Evolutionary conservation across 2,113 vertebrate genomes (phyloP).

Genomic region (Leucopsar rothschildi): DNA sequence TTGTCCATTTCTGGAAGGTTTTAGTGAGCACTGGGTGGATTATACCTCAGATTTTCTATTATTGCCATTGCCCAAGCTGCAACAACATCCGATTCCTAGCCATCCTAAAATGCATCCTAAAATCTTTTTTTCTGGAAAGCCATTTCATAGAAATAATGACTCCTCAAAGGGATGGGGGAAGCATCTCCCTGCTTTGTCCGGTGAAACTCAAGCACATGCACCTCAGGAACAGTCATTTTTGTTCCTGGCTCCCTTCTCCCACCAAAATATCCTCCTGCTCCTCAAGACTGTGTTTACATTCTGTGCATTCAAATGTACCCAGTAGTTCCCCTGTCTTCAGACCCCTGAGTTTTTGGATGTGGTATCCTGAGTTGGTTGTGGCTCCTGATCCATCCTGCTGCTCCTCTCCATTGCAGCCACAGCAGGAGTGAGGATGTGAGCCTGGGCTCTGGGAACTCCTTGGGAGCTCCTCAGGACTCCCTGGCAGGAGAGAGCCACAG

Average conservation of each 20-base stretch:
- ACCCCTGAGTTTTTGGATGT: not conserved
- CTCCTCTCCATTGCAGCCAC: not conserved
- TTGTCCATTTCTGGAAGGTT: not conserved
- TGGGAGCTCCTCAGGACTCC: not conserved
- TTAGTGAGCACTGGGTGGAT: not conserved
- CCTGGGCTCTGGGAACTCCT: not conserved
- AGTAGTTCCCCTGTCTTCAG: not conserved
- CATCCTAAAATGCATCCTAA: not conserved
- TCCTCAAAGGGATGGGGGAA: not conserved
- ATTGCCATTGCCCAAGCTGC: not conserved
- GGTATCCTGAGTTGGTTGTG: fast-evolving
- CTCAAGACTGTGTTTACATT: not conserved
- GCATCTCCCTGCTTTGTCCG: not conserved
- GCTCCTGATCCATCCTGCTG: not conserved
- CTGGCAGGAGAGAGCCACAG: not conserved
- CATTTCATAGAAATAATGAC: not conserved
- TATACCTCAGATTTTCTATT: not conserved
- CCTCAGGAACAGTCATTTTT: not conserved
- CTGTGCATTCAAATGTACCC: not conserved
- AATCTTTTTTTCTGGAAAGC: not conserved
- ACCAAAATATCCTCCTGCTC: not conserved
- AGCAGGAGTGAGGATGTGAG: not conserved
- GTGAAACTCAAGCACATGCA: not conserved
- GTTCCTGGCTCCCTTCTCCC: not conserved
- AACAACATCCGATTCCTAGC: not conserved